phyloP scores from a whole-genome alignment of 2,113 vertebrate species.

The Syngnathoides biaculeatus region DNA sequence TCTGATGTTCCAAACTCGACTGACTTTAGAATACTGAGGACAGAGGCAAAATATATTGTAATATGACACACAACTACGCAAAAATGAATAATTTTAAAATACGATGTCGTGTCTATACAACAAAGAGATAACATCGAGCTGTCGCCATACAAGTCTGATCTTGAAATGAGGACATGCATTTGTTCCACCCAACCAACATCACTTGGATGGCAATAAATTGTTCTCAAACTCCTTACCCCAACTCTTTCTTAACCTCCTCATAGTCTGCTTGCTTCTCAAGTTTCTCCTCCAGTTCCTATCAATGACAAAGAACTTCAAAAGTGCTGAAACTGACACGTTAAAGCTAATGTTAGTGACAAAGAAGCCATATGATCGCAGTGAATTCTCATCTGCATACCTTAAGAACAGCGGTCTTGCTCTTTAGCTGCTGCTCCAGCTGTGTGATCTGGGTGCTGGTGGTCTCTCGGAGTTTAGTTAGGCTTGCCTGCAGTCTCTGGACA shows the following conservation, averaged over 20 bases:
- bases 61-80: not conserved
- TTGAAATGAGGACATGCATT: conserved; percentile 32
- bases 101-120: conserved; percentile 17
- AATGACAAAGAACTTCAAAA: conserved; percentile 31
- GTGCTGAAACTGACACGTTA: not conserved
- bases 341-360: not conserved
- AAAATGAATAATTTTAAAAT: not conserved
- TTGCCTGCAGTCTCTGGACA: conserved; percentile 95
- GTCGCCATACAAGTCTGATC: conserved; percentile 19
- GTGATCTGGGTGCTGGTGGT: conserved; percentile 90
- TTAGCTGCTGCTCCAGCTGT: conserved; percentile 93
- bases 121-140: conserved; percentile 1
- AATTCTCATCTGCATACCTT: conserved; percentile 70
- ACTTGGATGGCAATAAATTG: conserved; percentile 28
- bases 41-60: conserved; percentile 8
- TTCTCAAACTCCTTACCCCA: conserved; percentile 79
- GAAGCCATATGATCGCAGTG: not conserved
- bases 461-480: conserved; percentile 91
- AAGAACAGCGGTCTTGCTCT: conserved; percentile 84
- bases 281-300: conserved; percentile 95
- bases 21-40: conserved; percentile 90
- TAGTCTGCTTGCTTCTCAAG: conserved; percentile 94
- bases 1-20: conserved; percentile 93
- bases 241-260: conserved; percentile 96
- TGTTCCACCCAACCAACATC: conserved; percentile 34